Percentiles rank a stretch among this genome's conserved stretches.
phyloP scores from a whole-genome alignment of 2,888 invertebrate species.

The Teleiodes luculella region DNA sequence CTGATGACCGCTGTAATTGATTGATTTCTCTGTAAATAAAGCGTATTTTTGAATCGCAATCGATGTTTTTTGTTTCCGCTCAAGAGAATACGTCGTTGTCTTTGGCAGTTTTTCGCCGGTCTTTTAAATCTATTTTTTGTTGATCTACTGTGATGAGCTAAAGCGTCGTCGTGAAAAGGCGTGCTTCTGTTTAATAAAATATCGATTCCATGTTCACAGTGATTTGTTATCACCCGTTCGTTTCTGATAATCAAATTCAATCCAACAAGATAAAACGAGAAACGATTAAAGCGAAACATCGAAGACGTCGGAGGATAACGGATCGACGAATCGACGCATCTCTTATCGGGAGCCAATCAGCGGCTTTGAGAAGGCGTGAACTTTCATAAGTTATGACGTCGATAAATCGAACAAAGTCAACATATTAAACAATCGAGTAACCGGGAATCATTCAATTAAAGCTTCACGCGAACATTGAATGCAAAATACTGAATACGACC shows the following conservation, averaged over 20 bases:
- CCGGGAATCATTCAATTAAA: constrained; percentile 60
- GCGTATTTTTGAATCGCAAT: constrained; percentile 43
- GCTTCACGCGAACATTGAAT: constrained; percentile 32
- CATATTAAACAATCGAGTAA: constrained; percentile 54
- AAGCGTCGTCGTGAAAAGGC: neutral
- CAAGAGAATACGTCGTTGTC: neutral
- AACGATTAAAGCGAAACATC: constrained; percentile 27
- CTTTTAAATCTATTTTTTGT: neutral
- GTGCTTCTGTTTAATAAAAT: constrained; percentile 2
- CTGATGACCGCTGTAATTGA: constrained; percentile 65
- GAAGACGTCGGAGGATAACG: constrained; percentile 33
- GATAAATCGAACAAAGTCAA: constrained; percentile 68
- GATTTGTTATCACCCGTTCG: neutral
- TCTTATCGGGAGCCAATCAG: constrained; percentile 45
- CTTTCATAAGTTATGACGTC: constrained; percentile 52
- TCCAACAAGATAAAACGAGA: constrained; percentile 23
- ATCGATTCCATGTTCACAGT: neutral
- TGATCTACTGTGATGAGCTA: neutral
- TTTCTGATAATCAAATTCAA: neutral
- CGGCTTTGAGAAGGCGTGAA: constrained; percentile 56
- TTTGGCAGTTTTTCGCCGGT: neutral
- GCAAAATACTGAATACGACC: constrained; percentile 24
- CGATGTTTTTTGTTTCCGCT: neutral
- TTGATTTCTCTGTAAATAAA: constrained; percentile 63
- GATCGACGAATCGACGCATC: constrained; percentile 43